These are phyloP conservation scores for Zalophus californianus DNA, from an alignment of 2,797 vertebrate genomes.

Conservation along the genomic window DNA sequence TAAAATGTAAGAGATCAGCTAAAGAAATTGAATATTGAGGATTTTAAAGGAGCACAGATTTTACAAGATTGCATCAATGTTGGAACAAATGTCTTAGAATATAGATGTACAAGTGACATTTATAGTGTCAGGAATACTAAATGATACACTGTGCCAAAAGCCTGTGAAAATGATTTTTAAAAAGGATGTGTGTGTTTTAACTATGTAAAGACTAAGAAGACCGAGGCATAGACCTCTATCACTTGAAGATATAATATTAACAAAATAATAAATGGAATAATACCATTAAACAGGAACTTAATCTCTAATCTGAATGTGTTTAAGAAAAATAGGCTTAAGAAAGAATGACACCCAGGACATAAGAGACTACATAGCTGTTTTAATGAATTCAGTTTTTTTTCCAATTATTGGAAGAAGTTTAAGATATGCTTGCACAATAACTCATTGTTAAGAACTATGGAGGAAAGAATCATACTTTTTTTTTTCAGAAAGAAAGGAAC, in stretches of 20 bases:
- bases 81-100: conserved; percentile 31
- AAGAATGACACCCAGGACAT: not conserved
- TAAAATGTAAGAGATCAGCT: not conserved
- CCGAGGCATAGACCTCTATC: not conserved
- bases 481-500: not conserved
- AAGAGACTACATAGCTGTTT: not conserved
- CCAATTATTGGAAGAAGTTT: not conserved
- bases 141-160: conserved; percentile 2
- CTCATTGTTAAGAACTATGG: not conserved
- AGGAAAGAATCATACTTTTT: not conserved
- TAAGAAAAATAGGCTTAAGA: not conserved
- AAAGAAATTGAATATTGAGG: not conserved
- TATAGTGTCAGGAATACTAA: conserved; percentile 40
- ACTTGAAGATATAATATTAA: not conserved
- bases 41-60: conserved; percentile 4
- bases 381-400: not conserved
- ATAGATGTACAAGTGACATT: conserved; percentile 38
- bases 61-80: not conserved
- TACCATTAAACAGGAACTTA: not conserved
- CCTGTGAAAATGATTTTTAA: not conserved
- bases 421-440: not conserved
- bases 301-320: not conserved
- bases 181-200: not conserved
- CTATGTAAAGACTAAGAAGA: not conserved
- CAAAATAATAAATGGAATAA: not conserved